A percentile compares a stretch with the other conserved stretches of the same genome.
Evolutionary conservation across 1,140 invertebrate species (phyloP).

Genomic region (Physella acuta): DNA sequence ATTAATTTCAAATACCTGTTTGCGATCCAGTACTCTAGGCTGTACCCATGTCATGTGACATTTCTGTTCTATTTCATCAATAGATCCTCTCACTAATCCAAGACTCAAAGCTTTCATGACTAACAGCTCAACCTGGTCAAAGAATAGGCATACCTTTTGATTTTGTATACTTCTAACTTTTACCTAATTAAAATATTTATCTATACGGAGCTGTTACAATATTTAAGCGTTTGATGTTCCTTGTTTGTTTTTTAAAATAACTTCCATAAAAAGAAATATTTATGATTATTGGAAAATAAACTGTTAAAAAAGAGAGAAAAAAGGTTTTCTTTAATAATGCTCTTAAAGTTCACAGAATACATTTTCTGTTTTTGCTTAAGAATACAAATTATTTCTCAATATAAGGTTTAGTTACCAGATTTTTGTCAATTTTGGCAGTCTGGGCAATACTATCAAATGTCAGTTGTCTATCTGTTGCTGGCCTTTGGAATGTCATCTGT

Average conservation of each 20-base stretch:
- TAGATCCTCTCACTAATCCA: slow-evolving; percentile 88
- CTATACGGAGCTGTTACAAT: too few relatives aligned
- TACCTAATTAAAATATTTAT: too few relatives aligned
- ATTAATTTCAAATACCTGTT: slow-evolving; percentile 62
- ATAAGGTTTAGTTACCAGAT: slow-evolving; percentile 48
- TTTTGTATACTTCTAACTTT: too few relatives aligned
- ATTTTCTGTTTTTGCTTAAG: neutral
- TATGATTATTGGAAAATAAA: too few relatives aligned
- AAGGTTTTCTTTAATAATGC: neutral
- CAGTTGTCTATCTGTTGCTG: slow-evolving; percentile 73
- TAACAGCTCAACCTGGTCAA: slow-evolving; percentile 90
- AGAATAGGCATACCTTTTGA: too few relatives aligned
- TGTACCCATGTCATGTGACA: slow-evolving; percentile 90
- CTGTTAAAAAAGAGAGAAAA: neutral
- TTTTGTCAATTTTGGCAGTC: slow-evolving; percentile 78
- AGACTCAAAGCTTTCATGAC: slow-evolving; percentile 98
- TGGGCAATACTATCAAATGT: slow-evolving; percentile 88
- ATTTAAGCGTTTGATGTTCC: too few relatives aligned
- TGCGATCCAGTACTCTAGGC: slow-evolving; percentile 80
- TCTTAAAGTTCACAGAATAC: neutral
- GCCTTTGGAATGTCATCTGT: slow-evolving; percentile 73
- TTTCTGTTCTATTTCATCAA: slow-evolving; percentile 86
- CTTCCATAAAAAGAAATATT: too few relatives aligned
- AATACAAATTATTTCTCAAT: neutral
- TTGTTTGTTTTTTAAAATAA: too few relatives aligned